These are phyloP conservation scores for Anguilla obscura DNA, from an alignment of 2,797 vertebrate genomes.

Conservation along the genomic window DNA sequence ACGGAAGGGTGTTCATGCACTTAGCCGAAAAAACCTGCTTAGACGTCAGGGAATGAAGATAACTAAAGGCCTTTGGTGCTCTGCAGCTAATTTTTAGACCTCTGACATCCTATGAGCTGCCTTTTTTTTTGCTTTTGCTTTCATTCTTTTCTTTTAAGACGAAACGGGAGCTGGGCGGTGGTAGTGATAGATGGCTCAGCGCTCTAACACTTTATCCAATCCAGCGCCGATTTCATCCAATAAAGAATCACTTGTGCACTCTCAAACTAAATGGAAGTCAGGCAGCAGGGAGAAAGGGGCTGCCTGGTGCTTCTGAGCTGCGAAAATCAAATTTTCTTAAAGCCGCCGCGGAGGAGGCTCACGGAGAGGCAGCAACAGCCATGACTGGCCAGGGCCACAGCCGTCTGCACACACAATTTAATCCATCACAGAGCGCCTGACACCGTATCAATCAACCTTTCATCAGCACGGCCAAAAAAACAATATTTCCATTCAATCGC, in stretches of 20 bases:
- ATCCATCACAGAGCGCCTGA: conserved; percentile 94
- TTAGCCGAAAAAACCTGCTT: conserved; percentile 68
- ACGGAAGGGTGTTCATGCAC: conserved; percentile 61
- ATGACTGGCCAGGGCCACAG: conserved; percentile 81
- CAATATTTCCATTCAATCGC: conserved; percentile 97
- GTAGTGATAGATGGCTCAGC: conserved; percentile 86
- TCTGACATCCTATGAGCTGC: conserved; percentile 73
- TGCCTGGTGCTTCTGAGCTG: conserved; percentile 81
- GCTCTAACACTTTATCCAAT: conserved; percentile 87
- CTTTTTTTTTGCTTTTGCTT: conserved; percentile 58
- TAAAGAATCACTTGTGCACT: conserved; percentile 86
- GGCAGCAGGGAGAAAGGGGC: conserved; percentile 79
- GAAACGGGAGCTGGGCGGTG: conserved; percentile 75
- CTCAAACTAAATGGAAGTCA: conserved; percentile 87
- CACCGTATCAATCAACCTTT: conserved; percentile 98
- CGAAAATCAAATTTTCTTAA: conserved; percentile 86
- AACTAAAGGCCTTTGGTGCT: conserved; percentile 56
- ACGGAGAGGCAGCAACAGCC: conserved; percentile 73
- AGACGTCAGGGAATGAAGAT: conserved; percentile 66
- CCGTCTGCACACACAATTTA: conserved; percentile 98
- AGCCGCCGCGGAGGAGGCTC: conserved; percentile 74
- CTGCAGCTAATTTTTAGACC: conserved; percentile 79
- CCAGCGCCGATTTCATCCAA: conserved; percentile 85
- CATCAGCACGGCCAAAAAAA: conserved; percentile 95
- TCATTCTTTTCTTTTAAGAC: conserved; percentile 81